Conservation (phyloP, 2,888 invertebrate genomes). For the Venusia cambrica region DNA sequence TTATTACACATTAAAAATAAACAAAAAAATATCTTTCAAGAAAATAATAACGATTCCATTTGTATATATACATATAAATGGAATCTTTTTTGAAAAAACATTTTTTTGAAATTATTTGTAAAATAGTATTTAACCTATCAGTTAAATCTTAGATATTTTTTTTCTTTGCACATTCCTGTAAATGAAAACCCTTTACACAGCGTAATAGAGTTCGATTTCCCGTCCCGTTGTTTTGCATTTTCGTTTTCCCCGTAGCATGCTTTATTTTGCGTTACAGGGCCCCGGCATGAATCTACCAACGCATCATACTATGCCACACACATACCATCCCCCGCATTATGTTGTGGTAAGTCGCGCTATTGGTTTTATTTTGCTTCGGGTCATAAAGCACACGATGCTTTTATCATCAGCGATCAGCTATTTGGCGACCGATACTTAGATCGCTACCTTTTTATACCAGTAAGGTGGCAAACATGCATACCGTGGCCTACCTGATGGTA, state of each 20-base stretch:
- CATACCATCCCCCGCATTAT: conserved; percentile 80
- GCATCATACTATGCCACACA: conserved; percentile 78
- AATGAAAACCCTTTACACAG: conserved; percentile 1
- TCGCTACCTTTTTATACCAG: too few species aligned
- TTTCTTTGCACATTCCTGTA: conserved; percentile 17
- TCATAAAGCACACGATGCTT: conserved; percentile 19
- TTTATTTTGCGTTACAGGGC: conserved; percentile 74
- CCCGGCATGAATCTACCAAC: conserved; percentile 77
- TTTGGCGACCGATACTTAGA: too few species aligned
- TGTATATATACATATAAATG: too few species aligned
- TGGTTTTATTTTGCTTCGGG: conserved; percentile 35
- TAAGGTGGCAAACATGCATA: too few species aligned
- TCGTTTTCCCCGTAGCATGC: conserved; percentile 67
- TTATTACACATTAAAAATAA: too few species aligned
- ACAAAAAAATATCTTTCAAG: too few species aligned
- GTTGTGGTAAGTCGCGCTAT: conserved; percentile 70
- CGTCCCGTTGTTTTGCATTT: conserved; percentile 39
- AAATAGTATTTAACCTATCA: too few species aligned
- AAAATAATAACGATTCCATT: too few species aligned
- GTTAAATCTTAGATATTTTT: background rate
- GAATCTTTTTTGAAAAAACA: too few species aligned
- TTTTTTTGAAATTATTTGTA: too few species aligned
- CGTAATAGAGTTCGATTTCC: conserved; percentile 11
- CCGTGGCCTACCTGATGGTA: too few species aligned
- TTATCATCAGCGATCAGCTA: too few species aligned